Conservation (phyloP, 2,797 vertebrate species). For the Enoplosus armatus region DNA sequence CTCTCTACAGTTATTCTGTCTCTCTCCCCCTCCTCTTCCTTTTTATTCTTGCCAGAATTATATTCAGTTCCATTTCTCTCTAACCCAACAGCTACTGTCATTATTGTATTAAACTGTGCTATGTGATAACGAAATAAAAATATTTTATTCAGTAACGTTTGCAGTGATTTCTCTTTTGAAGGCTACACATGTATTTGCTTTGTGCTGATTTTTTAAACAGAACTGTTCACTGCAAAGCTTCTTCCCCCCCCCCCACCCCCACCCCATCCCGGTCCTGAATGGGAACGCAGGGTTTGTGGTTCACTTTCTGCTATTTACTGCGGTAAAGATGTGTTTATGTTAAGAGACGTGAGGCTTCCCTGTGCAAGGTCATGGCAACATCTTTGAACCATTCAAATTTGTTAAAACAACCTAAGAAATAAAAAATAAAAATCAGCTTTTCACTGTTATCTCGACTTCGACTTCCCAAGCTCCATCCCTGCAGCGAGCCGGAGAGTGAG, state of each 20-base stretch:
- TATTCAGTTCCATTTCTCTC: background rate
- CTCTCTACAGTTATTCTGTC: background rate
- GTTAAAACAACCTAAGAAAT: background rate
- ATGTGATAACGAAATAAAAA: constrained; percentile 3
- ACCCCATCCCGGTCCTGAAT: background rate
- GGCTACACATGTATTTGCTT: constrained; percentile 1
- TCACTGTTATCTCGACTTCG: background rate
- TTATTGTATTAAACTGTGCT: constrained; percentile 6
- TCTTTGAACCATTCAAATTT: background rate
- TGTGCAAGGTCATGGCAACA: background rate
- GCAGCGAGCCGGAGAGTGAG: background rate
- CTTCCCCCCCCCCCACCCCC: too few species aligned
- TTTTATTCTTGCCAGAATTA: background rate
- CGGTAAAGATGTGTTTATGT: background rate
- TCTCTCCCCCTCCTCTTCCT: background rate
- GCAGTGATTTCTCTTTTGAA: background rate
- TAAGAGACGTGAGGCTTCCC: background rate
- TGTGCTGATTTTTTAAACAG: too few species aligned
- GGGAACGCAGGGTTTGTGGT: background rate
- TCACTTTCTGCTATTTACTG: background rate
- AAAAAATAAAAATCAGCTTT: background rate
- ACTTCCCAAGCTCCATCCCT: background rate
- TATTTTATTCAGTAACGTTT: background rate
- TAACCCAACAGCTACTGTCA: background rate
- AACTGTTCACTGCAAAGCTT: too few species aligned